Conservation (phyloP, 2,113 vertebrate species). For the Pongo abelii region DNA sequence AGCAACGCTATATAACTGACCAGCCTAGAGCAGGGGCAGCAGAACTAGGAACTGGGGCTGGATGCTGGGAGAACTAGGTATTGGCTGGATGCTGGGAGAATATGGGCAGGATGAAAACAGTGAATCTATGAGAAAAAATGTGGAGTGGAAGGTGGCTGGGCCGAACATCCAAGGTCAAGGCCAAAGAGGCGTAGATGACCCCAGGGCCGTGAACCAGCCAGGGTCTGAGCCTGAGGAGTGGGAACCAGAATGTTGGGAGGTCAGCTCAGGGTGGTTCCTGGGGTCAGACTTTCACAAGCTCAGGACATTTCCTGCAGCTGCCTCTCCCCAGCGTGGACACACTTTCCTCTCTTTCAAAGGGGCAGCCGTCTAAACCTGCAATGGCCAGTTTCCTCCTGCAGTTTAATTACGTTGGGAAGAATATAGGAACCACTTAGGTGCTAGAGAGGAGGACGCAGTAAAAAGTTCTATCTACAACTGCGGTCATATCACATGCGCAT, state of each 20-base stretch:
- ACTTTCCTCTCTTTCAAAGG: not conserved
- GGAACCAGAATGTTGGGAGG: not conserved
- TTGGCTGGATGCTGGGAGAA: too few relatives aligned
- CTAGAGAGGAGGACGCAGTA: not conserved
- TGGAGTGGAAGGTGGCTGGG: not conserved
- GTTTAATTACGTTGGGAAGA: not conserved
- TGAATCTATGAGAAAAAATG: too few relatives aligned
- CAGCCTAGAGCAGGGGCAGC: rapidly evolving
- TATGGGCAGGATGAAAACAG: not conserved
- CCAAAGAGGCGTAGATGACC: not conserved
- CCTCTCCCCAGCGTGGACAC: not conserved
- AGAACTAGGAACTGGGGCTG: not conserved
- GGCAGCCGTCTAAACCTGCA: not conserved
- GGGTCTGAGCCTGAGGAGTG: rapidly evolving
- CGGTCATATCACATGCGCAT: not conserved
- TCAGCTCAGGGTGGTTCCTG: not conserved
- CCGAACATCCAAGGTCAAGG: not conserved
- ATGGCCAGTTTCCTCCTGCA: not conserved
- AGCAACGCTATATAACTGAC: rapidly evolving
- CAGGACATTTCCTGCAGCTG: too few relatives aligned
- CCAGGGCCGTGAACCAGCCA: too few relatives aligned
- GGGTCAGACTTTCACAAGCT: not conserved
- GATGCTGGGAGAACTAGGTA: too few relatives aligned
- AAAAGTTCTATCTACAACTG: not conserved
- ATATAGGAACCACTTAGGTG: not conserved